phyloP scores from a whole-genome alignment of 2,113 vertebrate species.

The Phyllostomus discolor region DNA sequence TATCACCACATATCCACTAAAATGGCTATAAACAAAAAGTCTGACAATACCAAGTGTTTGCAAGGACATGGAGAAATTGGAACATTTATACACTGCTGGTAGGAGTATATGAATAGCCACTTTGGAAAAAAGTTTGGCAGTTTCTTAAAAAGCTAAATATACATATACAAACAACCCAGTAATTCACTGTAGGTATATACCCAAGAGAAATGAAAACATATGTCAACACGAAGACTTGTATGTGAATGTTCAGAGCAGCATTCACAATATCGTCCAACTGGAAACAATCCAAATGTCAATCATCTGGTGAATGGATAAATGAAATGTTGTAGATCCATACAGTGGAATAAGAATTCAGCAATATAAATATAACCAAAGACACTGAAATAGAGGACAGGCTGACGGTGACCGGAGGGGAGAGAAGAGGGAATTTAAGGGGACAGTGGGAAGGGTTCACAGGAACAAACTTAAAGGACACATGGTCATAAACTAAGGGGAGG shows the following conservation, averaged over 20 bases:
- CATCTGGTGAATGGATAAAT: neutral
- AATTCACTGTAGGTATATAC: neutral
- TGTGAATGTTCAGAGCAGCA: neutral
- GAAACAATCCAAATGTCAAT: neutral
- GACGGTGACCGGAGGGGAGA: too few relatives aligned
- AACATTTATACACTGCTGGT: neutral
- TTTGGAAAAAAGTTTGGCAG: neutral
- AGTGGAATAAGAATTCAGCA: neutral
- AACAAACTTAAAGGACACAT: too few relatives aligned
- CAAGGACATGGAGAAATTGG: neutral
- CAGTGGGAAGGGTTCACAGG: too few relatives aligned
- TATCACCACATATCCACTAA: neutral
- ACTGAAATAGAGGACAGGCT: too few relatives aligned
- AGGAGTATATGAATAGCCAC: neutral
- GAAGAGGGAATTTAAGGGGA: too few relatives aligned
- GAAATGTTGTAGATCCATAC: neutral
- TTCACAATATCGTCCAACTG: neutral
- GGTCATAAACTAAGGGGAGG: too few relatives aligned
- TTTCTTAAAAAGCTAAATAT: neutral
- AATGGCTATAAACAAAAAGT: neutral
- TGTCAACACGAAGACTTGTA: neutral
- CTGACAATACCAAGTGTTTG: neutral
- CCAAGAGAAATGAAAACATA: too few relatives aligned
- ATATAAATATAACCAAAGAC: too few relatives aligned
- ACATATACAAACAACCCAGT: neutral